Evolutionary conservation across 2,888 invertebrate genomes (phyloP), one percentile per base, ranked within the genome.

Genomic region (Pyrgus malvae): DNA sequence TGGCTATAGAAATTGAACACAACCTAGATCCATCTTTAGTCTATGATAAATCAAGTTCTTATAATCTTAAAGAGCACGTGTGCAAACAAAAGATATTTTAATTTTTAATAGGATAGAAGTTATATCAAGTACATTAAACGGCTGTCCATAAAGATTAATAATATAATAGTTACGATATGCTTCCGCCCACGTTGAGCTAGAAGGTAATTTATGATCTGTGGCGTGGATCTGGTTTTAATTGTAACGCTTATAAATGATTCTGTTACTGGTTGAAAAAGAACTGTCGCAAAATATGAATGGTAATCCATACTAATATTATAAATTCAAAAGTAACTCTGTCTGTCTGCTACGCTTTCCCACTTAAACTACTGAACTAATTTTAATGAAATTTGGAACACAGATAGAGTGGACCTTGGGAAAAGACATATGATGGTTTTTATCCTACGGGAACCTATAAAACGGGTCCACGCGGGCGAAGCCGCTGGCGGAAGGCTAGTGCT

Each of bases 21-120:
- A 21, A 4, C 6, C 6, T 21, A 21, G 21, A 23, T 9, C 11
- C 58, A 58, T 56, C 57, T 55, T 62, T 60, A 61, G 65, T 67
- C 63, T 63, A 45, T 59, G 46, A 37, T 29, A 45, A 27, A 53
- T 38, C 44, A 38, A 23, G 21, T 27, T 16, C 11, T 17, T 41
- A 27, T 51, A 51, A 44, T 51, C 51, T 37, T 19, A 46, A 11
- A 21, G 14, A 38, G 45, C 44, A 53, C 37, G 45, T 48, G 37
- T 53, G 45, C 53, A 53, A 53, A 53, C 53, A 45, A 45, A 45
- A 53, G 45, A 53, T 53, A 45, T 53, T 53, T 53, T 53, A 53
- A 53, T 53, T 53, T 53, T 53, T 53, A 53, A 53, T 53, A 53
- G 45, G 53, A 53, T 53, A 46, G 45, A 53, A 53, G 29, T 46